Percentiles rank a stretch among this genome's conserved stretches.
Conservation (phyloP, 2,113 vertebrate genomes). For the Calyptommatus sinebrachiatus region DNA sequence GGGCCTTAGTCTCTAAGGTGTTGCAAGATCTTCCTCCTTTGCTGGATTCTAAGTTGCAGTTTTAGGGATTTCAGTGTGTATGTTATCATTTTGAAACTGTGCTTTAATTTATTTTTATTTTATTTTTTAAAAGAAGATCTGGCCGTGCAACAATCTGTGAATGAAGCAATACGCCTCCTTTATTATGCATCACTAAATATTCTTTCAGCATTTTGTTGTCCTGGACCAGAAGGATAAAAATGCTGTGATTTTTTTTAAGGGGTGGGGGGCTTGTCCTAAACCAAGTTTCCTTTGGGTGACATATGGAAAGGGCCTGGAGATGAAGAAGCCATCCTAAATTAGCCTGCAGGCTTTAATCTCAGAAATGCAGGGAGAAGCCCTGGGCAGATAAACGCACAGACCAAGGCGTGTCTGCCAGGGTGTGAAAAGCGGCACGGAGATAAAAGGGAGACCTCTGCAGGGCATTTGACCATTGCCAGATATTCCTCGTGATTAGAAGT, state of each 20-base stretch:
- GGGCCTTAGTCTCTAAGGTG: too few species aligned
- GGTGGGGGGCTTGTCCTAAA: too few species aligned
- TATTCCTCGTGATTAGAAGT: background rate
- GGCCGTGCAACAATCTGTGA: too few species aligned
- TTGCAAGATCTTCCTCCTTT: too few species aligned
- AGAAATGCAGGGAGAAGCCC: constrained; percentile 1
- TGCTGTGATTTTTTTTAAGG: too few species aligned
- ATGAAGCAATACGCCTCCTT: too few species aligned
- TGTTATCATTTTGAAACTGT: too few species aligned
- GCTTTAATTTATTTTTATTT: too few species aligned
- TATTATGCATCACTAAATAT: too few species aligned
- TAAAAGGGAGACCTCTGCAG: background rate
- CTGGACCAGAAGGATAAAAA: background rate
- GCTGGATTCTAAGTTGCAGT: too few species aligned
- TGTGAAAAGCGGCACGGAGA: constrained; percentile 8
- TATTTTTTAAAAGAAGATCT: too few species aligned
- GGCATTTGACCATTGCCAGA: background rate
- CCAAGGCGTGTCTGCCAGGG: background rate
- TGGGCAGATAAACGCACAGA: background rate
- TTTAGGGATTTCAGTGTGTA: too few species aligned
- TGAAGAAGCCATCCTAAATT: background rate
- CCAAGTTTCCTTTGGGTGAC: background rate
- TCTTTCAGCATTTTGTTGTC: background rate
- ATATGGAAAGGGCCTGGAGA: background rate
- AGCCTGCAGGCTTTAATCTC: background rate